Percentiles rank a stretch among this genome's conserved stretches.
These are phyloP conservation scores for Ephialtes manifestator DNA, from an alignment of 2,888 invertebrate species.

Conservation along the genomic window DNA sequence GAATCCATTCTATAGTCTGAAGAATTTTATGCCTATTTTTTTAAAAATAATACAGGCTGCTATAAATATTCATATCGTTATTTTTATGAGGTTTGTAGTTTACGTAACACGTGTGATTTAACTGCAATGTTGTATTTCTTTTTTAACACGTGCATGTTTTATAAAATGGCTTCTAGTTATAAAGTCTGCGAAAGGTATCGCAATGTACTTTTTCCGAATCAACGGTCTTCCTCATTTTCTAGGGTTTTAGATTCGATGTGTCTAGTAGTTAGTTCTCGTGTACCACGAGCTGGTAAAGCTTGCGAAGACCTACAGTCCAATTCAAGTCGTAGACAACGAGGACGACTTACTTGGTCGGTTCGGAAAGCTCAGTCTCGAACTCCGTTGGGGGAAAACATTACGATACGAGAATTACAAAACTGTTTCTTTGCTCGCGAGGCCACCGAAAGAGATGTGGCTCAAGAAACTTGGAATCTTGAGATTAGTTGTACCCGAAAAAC, in stretches of 20 bases:
- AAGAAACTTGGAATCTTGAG: slow-evolving; percentile 27
- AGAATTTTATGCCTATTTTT: neutral
- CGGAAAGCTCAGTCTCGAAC: slow-evolving; percentile 30
- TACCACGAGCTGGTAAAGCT: slow-evolving; percentile 31
- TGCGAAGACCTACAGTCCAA: neutral
- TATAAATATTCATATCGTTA: neutral
- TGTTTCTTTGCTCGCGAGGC: slow-evolving; percentile 21
- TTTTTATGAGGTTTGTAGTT: no score
- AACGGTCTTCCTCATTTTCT: neutral
- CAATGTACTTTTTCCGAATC: slow-evolving; percentile 15
- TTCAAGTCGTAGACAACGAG: slow-evolving; percentile 18
- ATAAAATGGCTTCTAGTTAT: neutral
- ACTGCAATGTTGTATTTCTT: no score
- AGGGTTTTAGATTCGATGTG: slow-evolving; percentile 47
- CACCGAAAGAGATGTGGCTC: slow-evolving; percentile 9
- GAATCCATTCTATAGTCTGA: slow-evolving; percentile 9
- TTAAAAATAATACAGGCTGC: neutral
- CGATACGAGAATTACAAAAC: slow-evolving; percentile 57
- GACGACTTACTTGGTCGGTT: slow-evolving; percentile 7
- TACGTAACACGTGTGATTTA: no score
- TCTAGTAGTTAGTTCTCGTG: slow-evolving; percentile 32
- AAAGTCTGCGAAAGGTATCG: neutral
- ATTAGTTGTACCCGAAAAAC: slow-evolving; percentile 8
- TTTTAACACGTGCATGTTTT: neutral
- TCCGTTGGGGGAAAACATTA: slow-evolving; percentile 42